These are phyloP conservation scores for Amphiprion ocellaris DNA, from an alignment of 2,113 vertebrate genomes.

Conservation along the genomic window DNA sequence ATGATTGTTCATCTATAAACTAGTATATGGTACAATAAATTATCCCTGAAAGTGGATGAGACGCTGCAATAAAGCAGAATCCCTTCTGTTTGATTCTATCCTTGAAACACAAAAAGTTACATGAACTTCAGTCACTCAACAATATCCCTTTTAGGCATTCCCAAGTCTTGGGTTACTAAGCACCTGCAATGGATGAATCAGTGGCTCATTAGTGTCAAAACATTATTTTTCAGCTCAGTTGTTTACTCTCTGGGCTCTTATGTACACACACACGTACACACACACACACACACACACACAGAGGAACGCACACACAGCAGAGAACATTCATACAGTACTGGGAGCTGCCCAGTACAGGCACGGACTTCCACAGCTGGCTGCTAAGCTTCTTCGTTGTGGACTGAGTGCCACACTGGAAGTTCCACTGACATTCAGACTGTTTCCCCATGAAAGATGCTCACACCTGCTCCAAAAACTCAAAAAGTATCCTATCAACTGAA, in stretches of 20 bases:
- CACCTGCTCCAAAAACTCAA: slow-evolving; percentile 57
- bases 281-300: slow-evolving; percentile 35
- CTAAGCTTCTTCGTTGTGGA: slow-evolving; percentile 1
- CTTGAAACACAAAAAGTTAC: background rate
- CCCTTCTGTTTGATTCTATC: background rate
- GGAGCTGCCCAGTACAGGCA: slow-evolving; percentile 53
- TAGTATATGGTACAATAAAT: background rate
- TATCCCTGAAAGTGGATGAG: background rate
- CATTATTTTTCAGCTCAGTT: slow-evolving; percentile 34
- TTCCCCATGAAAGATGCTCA: slow-evolving; percentile 31
- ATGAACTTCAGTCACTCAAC: background rate
- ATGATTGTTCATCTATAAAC: background rate
- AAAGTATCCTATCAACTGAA: slow-evolving; percentile 38
- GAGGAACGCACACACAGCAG: slow-evolving; percentile 13
- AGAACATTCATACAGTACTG: slow-evolving; percentile 42
- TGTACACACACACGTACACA: slow-evolving; percentile 44
- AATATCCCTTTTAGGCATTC: background rate
- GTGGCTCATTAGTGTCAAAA: slow-evolving; percentile 31
- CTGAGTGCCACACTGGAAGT: slow-evolving; percentile 20
- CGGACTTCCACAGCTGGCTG: slow-evolving; percentile 37
- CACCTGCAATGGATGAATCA: slow-evolving; percentile 12
- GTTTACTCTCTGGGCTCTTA: slow-evolving; percentile 23
- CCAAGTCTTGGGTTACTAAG: background rate
- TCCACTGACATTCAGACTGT: slow-evolving; percentile 40
- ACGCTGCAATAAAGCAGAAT: background rate